Base-by-base conservation (phyloP, 2,113 vertebrate species). In the Barbus barbus region DNA sequence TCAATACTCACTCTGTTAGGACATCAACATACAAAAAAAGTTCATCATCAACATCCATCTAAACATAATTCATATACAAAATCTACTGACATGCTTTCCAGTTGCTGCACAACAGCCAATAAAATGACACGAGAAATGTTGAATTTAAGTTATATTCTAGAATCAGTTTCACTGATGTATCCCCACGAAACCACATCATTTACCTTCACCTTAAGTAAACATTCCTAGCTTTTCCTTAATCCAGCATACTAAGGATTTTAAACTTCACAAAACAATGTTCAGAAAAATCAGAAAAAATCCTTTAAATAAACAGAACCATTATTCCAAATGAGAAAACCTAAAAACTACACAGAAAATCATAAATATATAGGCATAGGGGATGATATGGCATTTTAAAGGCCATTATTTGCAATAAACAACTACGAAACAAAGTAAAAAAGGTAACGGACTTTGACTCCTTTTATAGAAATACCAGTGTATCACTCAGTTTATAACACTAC, bases 31-130 rank as follows among this genome's bases (percentile, higher is more conserved):
- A 88, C 83, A 90, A 93, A 87, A 90, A 93, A 92, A 67, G 18
- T 48, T 91, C 89, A 90, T 72, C 69, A 72, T 85, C 91, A 85
- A 86, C 82, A 83, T 89, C 18, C 84, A 85, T 38, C 9, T 28
- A 72, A 56, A 83, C 24, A 14, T 12, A 79, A 71, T 90, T 87
- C 87, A 88, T 92, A 92, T 88, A 92, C 91, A 94, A 93, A 85
- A 90, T 89, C 24, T 89, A 89, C 82, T 74, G 88, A 90, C 65
- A 90, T 81, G 69, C 84, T 87, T 86, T 86, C 83, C 80, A 78
- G 77, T 84, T 16, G 90, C 89, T 91, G 83, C 86, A 90, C 87
- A 93, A 89, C 86, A 89, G 81, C 86, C 86, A 90, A 90, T 86
- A 87, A 85, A 60, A 89, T 83, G 53, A 75, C 78, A 89, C 81